Evolutionary conservation across 2,113 vertebrate species (phyloP).

Genomic region (Pollachius pollachius): DNA sequence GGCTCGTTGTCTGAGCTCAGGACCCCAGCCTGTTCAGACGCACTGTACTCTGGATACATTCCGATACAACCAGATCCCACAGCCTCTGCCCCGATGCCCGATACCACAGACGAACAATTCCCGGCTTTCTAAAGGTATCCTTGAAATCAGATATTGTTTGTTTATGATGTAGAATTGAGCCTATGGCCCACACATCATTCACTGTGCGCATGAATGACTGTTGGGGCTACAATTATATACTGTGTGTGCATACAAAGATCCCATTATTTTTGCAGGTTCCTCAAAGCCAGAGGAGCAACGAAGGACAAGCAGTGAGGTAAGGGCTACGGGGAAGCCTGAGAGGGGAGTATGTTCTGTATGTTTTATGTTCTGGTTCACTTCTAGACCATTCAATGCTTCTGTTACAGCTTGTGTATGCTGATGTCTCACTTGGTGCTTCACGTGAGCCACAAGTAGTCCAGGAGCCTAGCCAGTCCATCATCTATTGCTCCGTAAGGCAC

Average conservation of each 20-base stretch:
- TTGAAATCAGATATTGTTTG: not conserved
- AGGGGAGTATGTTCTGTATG: not conserved
- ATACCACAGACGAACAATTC: constrained; percentile 6
- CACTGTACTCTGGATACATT: not conserved
- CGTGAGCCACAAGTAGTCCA: constrained; percentile 5
- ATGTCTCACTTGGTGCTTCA: constrained; percentile 33
- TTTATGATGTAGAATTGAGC: not conserved
- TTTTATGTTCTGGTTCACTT: not conserved
- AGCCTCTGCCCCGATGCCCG: constrained; percentile 21
- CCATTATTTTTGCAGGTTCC: constrained; percentile 23
- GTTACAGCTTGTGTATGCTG: constrained; percentile 65
- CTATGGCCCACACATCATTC: not conserved
- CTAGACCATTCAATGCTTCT: not conserved
- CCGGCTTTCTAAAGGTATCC: constrained; percentile 27
- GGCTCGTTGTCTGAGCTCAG: constrained; percentile 42
- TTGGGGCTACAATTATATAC: not conserved
- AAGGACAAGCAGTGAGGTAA: constrained; percentile 52
- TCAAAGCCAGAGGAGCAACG: not conserved
- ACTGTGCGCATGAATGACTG: not conserved
- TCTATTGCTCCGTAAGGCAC: constrained; percentile 57
- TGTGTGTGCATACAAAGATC: not conserved
- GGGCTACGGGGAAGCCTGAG: not conserved
- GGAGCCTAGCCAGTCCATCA: constrained; percentile 5
- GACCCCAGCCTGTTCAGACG: constrained; percentile 10
- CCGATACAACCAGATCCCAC: constrained; percentile 8